A percentile compares a stretch with the other conserved stretches of the same genome.
These are phyloP conservation scores for Perizoma affinitatum DNA, from an alignment of 2,888 invertebrate species.

Conservation along the genomic window DNA sequence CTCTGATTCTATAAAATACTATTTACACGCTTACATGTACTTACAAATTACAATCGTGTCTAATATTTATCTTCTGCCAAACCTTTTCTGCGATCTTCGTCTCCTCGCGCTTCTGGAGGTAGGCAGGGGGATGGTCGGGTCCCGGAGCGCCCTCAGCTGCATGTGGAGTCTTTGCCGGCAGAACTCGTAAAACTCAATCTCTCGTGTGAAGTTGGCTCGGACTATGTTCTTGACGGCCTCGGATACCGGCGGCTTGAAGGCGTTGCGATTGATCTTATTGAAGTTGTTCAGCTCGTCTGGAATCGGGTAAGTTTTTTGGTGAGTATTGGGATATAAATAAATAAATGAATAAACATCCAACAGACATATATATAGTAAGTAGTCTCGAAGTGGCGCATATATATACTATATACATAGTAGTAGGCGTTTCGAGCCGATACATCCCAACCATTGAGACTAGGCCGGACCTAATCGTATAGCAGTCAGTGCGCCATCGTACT, in stretches of 20 bases:
- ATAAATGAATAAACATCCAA: too few relatives aligned
- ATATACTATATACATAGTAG: too few relatives aligned
- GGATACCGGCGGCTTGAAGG: slow-evolving; percentile 94
- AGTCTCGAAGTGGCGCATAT: too few relatives aligned
- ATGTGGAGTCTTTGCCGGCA: slow-evolving; percentile 92
- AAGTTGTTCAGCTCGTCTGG: slow-evolving; percentile 90
- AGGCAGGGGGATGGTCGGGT: slow-evolving; percentile 67
- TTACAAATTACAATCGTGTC: slow-evolving; percentile 26
- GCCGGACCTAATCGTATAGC: too few relatives aligned
- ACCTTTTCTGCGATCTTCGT: slow-evolving; percentile 47
- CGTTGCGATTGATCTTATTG: slow-evolving; percentile 92
- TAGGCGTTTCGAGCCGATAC: too few relatives aligned
- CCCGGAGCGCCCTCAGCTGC: slow-evolving; percentile 89
- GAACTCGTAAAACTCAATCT: slow-evolving; percentile 96
- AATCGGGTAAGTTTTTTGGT: slow-evolving; percentile 44
- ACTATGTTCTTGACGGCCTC: slow-evolving; percentile 94
- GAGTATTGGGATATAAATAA: not conserved
- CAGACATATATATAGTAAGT: too few relatives aligned
- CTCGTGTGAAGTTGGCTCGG: slow-evolving; percentile 92
- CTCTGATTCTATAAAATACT: slow-evolving; percentile 15
- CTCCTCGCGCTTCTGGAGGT: slow-evolving; percentile 50
- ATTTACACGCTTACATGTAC: slow-evolving; percentile 23
- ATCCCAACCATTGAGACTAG: too few relatives aligned
- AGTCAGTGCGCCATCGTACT: too few relatives aligned
- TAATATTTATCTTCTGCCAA: slow-evolving; percentile 38